Base-by-base conservation (phyloP, 2,797 vertebrate species). In the Pseudochaenichthys georgianus region DNA sequence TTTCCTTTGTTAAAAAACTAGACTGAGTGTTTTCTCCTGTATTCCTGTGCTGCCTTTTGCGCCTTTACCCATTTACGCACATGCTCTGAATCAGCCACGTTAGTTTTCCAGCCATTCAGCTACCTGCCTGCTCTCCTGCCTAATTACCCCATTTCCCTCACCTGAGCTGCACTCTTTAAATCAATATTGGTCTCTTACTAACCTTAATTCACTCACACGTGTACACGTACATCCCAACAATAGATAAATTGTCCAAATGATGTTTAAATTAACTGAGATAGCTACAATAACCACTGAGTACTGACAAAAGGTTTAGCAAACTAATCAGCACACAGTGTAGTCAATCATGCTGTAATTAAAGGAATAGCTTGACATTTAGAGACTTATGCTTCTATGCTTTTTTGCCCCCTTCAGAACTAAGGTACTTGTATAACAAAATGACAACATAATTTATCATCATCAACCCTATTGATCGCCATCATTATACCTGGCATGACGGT, bases 401-500 rank as follows among this genome's bases (percentile, higher is more conserved):
- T 9, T 38, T 9, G 34, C 7, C 34, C 34, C 34, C 6, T 38
- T 38, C 34, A 38, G 2, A 38, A 38, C 34, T 9, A 38, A 38
- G 6, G 34, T 7, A 34, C 34, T 8, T 38, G 34, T 38, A 9
- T 38, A 38, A 9, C 34, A 38, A 47, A 47, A 47, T 1, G 5
- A 47, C 9, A 43, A 43, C 9, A 45, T 5, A 47, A 46, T 12
- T 8, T 9, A 38, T 38, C 16, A n/a, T 38, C 21, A 19, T 28
- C 17, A 19, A 54, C 19, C n/a, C 38, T 59, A 9, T 43, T 38
- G 34, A 38, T 38, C 34, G 34, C 34, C 34, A 23, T 69, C 28
- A 6, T 42, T 7, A 38, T 95, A 99, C 98, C 98, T 77, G 98
- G 98, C 97, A 99, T 98, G 89, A 99, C 90, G 69, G 96, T 96